Base-by-base conservation (phyloP, 2,113 vertebrate genomes). In the Pteronura brasiliensis region DNA sequence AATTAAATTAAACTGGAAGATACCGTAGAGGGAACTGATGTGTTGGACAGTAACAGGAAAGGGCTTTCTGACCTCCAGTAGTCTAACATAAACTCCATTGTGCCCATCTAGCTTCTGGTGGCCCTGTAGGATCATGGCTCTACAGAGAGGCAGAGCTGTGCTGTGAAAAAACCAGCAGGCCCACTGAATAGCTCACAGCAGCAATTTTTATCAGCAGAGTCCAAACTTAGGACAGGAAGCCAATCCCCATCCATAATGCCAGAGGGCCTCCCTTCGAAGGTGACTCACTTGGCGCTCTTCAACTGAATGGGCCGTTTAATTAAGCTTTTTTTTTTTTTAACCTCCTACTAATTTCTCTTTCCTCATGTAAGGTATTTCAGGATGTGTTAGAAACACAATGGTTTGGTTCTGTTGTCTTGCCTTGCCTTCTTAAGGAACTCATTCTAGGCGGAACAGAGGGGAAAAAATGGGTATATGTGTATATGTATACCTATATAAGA, bases 341-440 rank as follows among this genome's bases (percentile, higher is more conserved):
- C 12, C 21, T 89, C 76, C 15, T 92, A 49, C 72, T 84, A 69
- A 91, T 93, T 71, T 95, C 14, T 93, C 65, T 94, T 90, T 90
- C 36, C n/a, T 85, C 0, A 0, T 81, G 5, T 95, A 31, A 90
- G 55, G 7, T 72, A 83, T 94, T 39, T 87, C 47, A 90, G 69
- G 23, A 55, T 71, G 27, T 77, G 4, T 87, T 87, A 79, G 69
- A 84, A 94, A 90, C n/a, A 77, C 27, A 81, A 27, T 85, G 82
- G 84, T 91, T 88, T 93, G 25, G 13, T 88, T 92, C 52, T 90
- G 83, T 93, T 36, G 1, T 92, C 93, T 90, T 86, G 49, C 15
- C 18, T 88, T 69, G 13, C 13, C 27, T 63, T 93, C 42, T 83
- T 42, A 79, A 90, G 29, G 87, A 96, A 88, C 21, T 84, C 39